Evolutionary conservation across 1,140 invertebrate genomes (phyloP), one percentile per base, ranked within the genome.

Genomic region (Meloidogyne chitwoodi): DNA sequence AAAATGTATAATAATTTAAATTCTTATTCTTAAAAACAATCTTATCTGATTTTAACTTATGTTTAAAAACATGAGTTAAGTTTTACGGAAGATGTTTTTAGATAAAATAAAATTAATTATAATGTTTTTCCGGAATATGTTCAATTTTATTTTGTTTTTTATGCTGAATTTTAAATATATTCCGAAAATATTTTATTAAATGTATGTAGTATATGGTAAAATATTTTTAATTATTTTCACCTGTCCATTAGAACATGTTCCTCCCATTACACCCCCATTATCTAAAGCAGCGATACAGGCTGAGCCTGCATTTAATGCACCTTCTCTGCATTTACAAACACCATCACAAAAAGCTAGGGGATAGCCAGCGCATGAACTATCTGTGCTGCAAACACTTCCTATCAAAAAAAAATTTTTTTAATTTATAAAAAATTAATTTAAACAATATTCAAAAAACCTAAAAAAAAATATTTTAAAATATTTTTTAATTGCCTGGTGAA

Each of bases 271-370:
- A 4, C 68, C 61, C 63, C 74, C 75, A 31, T 68, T 69, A 10
- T 67, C 70, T 16, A 41, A 38, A 29, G 78, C 73, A 3, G 85
- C 62, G n/a, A 86, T 79, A 67, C 85, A 86, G 19, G 85, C 84
- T 4, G 84, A 80, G 2, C 85, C 85, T 0, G 85, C 86, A 76
- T 86, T 86, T 22, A 86, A 61, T 22, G 86, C 81, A 4, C 84
- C 86, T 67, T 81, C 77, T 11, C 84, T 73, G 61, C 85, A 86
- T 68, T 82, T 85, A 68, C 85, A 86, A 22, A 83, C 79, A 8
- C 85, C 86, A 56, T 86, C 83, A 71, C 85, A 86, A 74, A 82
- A 87, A 11, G 84, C 79, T 14, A 83, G 71, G 0, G 84, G 84
- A 68, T 85, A 85, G 16, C 84, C 84, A n/a, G 84, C 78, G 68